Base-by-base conservation (phyloP, 2,888 invertebrate genomes). In the Synanthedon myopaeformis region DNA sequence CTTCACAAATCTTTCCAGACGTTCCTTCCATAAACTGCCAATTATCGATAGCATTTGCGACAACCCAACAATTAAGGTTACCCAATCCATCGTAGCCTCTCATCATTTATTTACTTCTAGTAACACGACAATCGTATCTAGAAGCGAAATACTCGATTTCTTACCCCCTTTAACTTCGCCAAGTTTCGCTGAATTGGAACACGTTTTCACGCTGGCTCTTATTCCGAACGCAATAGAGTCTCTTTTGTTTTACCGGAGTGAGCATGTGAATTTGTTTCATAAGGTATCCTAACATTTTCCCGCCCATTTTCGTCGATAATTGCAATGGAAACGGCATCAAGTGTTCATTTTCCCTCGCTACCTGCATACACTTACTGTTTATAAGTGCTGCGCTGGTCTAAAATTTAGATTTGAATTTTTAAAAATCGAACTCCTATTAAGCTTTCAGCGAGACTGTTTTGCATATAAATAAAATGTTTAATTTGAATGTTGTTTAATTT, bases 311-410 rank as follows among this genome's bases (percentile, higher is more conserved):
- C 59, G 54, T 59, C 58, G 57, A 70, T 76, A 74, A 76, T 76
- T 76, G 70, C 66, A 62, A 59, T 60, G 64, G 64, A 58, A 66
- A 58, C 59, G 57, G 60, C 57, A 67, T 63, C 76, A 74, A 65
- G 70, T 77, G 78, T 70, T 59, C 70, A 66, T 70, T 74, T 76
- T 77, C 74, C 76, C 72, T 67, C 35, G 64, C 35, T 11, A 14
- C 49, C 19, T 17, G 19, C 35, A 35, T 49, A 17, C 49, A 45
- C 11, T 14, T 13, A 6, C 11, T 45, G 11, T 45, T 45, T 45
- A 45, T 45, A 45, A 45, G 13, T 45, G 45, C 42, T 42, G 48
- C 17, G 5, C 52, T 41, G 54, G 54, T 51, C 55, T 54, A 52
- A 54, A 59, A 58, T 57, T 57, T 57, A 52, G 45, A 42, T 53